Percentiles rank a stretch among this genome's conserved stretches.
Conservation (phyloP, 2,888 invertebrate genomes). For the Luperina nickerlii region DNA sequence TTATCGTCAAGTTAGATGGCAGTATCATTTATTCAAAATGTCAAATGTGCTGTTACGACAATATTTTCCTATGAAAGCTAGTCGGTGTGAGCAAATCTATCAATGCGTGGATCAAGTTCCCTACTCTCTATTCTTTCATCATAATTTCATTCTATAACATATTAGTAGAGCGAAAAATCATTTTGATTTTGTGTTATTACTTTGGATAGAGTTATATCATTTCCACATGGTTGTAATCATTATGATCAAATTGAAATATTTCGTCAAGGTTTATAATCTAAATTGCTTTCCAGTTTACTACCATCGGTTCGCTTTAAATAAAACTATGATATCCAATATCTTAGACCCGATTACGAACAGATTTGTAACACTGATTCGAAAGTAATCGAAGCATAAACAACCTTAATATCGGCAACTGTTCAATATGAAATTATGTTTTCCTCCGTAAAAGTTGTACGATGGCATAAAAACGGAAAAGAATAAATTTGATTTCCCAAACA, state of each 20-base stretch:
- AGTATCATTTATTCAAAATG: slow-evolving; percentile 36
- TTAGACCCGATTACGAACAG: slow-evolving; percentile 28
- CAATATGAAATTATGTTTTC: slow-evolving; percentile 46
- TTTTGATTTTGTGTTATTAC: slow-evolving; percentile 7
- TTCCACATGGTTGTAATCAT: slow-evolving; percentile 3
- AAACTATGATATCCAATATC: slow-evolving; percentile 28
- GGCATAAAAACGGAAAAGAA: slow-evolving; percentile 63
- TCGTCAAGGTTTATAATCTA: slow-evolving; percentile 2
- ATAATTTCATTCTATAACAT: slow-evolving; percentile 10
- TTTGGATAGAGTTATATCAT: slow-evolving; percentile 26
- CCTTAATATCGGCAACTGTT: slow-evolving; percentile 49
- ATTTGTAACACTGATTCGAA: slow-evolving; percentile 45
- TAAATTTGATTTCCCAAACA: slow-evolving; percentile 71
- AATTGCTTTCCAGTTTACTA: slow-evolving; percentile 18
- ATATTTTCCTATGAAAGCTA: slow-evolving; percentile 13
- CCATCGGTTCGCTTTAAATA: neutral
- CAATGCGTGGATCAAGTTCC: neutral
- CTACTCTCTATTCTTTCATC: slow-evolving; percentile 36
- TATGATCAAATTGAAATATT: slow-evolving; percentile 16
- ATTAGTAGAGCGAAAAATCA: slow-evolving; percentile 27
- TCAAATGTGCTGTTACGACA: slow-evolving; percentile 30
- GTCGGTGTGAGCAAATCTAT: slow-evolving; percentile 20
- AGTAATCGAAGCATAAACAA: slow-evolving; percentile 44
- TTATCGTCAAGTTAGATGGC: slow-evolving; percentile 24
- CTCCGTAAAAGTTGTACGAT: slow-evolving; percentile 62